A percentile compares a stretch with the other conserved stretches of the same genome.
These are phyloP conservation scores for Octomys mimax DNA, from an alignment of 2,797 vertebrate species.

Conservation along the genomic window DNA sequence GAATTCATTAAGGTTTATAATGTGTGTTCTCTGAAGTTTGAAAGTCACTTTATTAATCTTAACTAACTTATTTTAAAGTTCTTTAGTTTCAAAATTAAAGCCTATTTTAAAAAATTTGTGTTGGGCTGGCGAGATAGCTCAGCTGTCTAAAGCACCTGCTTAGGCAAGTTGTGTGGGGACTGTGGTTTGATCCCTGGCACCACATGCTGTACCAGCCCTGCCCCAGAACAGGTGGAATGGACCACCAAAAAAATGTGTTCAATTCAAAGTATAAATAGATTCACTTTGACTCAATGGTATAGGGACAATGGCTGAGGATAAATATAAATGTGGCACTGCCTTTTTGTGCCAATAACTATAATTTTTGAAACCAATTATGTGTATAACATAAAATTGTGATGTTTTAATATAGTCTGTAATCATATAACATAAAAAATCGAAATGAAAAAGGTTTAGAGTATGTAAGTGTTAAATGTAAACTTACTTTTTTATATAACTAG, in stretches of 20 bases:
- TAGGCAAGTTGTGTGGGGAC: no score
- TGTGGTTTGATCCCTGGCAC: no score
- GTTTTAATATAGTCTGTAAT: neutral
- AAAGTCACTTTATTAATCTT: neutral
- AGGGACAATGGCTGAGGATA: neutral
- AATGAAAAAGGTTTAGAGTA: neutral
- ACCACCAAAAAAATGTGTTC: neutral
- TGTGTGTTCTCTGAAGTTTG: neutral
- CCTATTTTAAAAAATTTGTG: neutral
- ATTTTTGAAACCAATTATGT: neutral
- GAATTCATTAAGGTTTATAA: constrained; percentile 5
- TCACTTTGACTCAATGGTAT: neutral
- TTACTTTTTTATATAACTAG: neutral
- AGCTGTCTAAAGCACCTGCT: no score
- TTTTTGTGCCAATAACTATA: neutral
- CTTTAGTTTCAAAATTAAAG: constrained; percentile 2
- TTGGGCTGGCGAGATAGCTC: no score
- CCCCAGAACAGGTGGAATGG: no score
- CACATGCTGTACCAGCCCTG: no score
- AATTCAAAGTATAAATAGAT: neutral
- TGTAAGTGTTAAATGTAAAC: neutral
- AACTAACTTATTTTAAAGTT: constrained; percentile 48
- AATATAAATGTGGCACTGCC: neutral
- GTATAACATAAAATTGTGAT: neutral
- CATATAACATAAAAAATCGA: neutral